Evolutionary conservation across 2,888 invertebrate species (phyloP).

Genomic region (Perithous albicinctus): DNA sequence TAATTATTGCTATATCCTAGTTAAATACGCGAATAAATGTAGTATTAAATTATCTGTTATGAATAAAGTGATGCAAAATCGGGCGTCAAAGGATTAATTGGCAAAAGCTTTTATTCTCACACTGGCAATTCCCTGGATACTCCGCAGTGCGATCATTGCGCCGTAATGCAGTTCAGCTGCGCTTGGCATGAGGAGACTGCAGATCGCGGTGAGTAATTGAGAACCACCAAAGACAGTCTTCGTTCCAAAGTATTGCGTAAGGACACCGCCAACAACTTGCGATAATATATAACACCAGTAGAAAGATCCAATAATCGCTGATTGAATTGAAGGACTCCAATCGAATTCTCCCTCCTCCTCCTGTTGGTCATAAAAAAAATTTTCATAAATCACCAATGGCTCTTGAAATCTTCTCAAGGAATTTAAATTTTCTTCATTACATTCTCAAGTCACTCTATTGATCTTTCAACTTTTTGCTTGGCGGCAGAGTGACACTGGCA

Average conservation of each 20-base stretch:
- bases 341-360: constrained; percentile 87
- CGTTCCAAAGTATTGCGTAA: constrained; percentile 90
- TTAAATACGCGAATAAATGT: neutral
- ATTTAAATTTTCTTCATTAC: neutral
- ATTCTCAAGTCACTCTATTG: neutral
- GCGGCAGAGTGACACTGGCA: neutral
- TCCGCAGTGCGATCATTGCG: constrained; percentile 87
- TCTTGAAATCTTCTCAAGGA: neutral
- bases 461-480: constrained; percentile 2
- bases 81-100: neutral
- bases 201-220: constrained; percentile 89
- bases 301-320: constrained; percentile 89
- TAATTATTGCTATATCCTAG: too few species aligned
- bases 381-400: neutral
- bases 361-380: constrained; percentile 1
- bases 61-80: neutral
- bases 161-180: constrained; percentile 88
- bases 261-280: constrained; percentile 89
- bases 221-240: constrained; percentile 90
- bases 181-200: constrained; percentile 88
- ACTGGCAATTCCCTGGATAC: constrained; percentile 90
- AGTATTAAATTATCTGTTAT: neutral
- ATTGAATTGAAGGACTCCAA: constrained; percentile 89
- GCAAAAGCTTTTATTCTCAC: constrained; percentile 83
- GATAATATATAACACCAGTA: constrained; percentile 91